Percentiles rank a stretch among this genome's conserved stretches.
These are phyloP conservation scores for Callochromis pleurospilus DNA, from an alignment of 2,113 vertebrate species.

Conservation along the genomic window DNA sequence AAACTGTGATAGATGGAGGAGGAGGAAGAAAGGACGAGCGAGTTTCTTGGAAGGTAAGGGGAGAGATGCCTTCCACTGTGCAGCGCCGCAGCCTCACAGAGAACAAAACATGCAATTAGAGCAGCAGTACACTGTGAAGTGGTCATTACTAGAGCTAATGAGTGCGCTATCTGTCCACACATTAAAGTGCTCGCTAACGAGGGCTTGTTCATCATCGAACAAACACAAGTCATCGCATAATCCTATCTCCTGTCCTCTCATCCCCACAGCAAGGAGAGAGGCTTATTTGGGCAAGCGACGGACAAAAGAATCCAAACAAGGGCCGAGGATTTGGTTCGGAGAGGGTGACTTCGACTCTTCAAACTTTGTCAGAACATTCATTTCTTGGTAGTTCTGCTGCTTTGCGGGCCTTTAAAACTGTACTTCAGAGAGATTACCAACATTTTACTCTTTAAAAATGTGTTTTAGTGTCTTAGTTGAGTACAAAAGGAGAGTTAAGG, in stretches of 20 bases:
- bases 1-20: slow-evolving; percentile 48
- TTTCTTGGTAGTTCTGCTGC: neutral
- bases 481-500: neutral
- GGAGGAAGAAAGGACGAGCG: slow-evolving; percentile 2
- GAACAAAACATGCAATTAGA: slow-evolving; percentile 72
- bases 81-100: slow-evolving; percentile 17
- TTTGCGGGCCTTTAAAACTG: neutral
- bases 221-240: slow-evolving; percentile 68
- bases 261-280: slow-evolving; percentile 27
- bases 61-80: slow-evolving; percentile 22
- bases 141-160: slow-evolving; percentile 76
- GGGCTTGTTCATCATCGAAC: slow-evolving; percentile 74
- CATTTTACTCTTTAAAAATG: neutral
- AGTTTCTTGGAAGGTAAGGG: slow-evolving; percentile 37
- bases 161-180: slow-evolving; percentile 66
- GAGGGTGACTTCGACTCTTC: neutral
- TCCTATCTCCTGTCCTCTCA: slow-evolving; percentile 63
- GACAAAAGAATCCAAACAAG: slow-evolving; percentile 46
- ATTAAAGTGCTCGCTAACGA: slow-evolving; percentile 73
- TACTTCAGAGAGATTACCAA: neutral
- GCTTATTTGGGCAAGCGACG: slow-evolving; percentile 21
- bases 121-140: slow-evolving; percentile 57
- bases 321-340: neutral
- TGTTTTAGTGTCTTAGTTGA: neutral
- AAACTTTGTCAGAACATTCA: neutral